These are phyloP conservation scores for Hololepta plana DNA, from an alignment of 2,888 invertebrate species.

Conservation along the genomic window DNA sequence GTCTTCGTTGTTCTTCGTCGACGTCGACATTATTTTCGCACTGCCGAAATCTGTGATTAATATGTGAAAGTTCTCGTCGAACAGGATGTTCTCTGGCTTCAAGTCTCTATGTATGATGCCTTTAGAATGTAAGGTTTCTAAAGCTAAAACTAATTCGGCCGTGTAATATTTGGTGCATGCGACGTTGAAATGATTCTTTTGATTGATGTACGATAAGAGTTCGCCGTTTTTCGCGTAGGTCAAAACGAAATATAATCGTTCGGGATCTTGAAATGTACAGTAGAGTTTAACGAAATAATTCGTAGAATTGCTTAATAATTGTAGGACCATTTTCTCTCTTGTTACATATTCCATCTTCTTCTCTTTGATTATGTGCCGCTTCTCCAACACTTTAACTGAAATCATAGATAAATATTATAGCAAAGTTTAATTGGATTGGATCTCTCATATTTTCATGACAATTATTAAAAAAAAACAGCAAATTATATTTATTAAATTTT, in stretches of 20 bases:
- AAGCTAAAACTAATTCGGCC: slow-evolving; percentile 79
- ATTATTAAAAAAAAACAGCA: not conserved
- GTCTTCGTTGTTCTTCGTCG: slow-evolving; percentile 17
- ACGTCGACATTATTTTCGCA: slow-evolving; percentile 13
- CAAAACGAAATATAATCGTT: slow-evolving; percentile 86
- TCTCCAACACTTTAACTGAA: slow-evolving; percentile 95
- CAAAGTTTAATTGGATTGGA: not conserved
- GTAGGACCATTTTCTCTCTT: slow-evolving; percentile 86
- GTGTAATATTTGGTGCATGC: slow-evolving; percentile 85
- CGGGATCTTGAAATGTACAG: slow-evolving; percentile 91
- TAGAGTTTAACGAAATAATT: slow-evolving; percentile 87
- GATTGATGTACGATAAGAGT: slow-evolving; percentile 77
- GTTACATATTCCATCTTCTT: slow-evolving; percentile 85
- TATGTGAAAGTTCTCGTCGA: slow-evolving; percentile 92
- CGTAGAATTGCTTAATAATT: slow-evolving; percentile 58
- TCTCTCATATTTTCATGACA: not conserved
- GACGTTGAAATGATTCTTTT: slow-evolving; percentile 76
- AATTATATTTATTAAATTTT: slow-evolving; percentile 1
- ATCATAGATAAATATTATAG: slow-evolving; percentile 18
- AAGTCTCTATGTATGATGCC: slow-evolving; percentile 90
- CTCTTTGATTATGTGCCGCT: slow-evolving; percentile 81
- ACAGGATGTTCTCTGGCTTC: slow-evolving; percentile 94
- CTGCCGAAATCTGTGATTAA: slow-evolving; percentile 89
- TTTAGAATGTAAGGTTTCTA: slow-evolving; percentile 78
- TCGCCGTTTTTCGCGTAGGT: slow-evolving; percentile 93